A percentile compares a stretch with the other conserved stretches of the same genome.
These are phyloP conservation scores for Stylophora pistillata DNA, from an alignment of 64 coral and sea anemone species.

Conservation along the genomic window DNA sequence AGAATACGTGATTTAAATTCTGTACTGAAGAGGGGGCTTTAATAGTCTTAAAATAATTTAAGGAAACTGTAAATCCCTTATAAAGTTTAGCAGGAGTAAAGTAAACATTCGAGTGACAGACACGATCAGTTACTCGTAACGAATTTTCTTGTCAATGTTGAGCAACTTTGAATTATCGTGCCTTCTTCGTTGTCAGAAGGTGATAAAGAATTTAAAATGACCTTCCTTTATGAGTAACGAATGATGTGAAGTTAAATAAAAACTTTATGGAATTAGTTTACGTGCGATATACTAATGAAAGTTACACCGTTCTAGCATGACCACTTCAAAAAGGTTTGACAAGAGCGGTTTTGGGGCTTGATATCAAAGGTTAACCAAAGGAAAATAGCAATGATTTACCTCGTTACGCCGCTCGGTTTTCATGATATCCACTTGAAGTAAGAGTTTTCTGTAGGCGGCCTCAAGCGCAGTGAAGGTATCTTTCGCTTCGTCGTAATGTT, in stretches of 20 bases:
- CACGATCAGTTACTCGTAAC: background rate
- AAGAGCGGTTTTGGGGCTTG: background rate
- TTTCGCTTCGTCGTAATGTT: slow-evolving; percentile 74
- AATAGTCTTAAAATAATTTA: background rate
- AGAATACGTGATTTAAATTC: background rate
- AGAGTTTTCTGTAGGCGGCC: slow-evolving; percentile 80
- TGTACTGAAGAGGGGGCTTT: background rate
- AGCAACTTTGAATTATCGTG: background rate
- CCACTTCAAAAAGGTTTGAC: background rate
- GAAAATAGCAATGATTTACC: slow-evolving; percentile 20
- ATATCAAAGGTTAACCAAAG: background rate
- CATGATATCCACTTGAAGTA: slow-evolving; percentile 62
- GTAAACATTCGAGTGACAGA: background rate
- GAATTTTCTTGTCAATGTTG: background rate
- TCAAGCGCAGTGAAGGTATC: slow-evolving; percentile 88
- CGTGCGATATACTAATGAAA: background rate
- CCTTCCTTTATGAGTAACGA: no score
- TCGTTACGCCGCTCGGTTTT: slow-evolving; percentile 63
- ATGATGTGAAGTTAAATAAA: no score
- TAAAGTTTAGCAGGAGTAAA: background rate
- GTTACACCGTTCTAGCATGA: background rate
- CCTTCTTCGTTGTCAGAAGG: no score
- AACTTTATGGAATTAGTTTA: background rate
- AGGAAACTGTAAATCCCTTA: background rate
- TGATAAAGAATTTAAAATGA: no score